A percentile compares a stretch with the other conserved stretches of the same genome.
Evolutionary conservation across 1,140 invertebrate genomes (phyloP).

Genomic region (Thaumatotibia leucotreta): DNA sequence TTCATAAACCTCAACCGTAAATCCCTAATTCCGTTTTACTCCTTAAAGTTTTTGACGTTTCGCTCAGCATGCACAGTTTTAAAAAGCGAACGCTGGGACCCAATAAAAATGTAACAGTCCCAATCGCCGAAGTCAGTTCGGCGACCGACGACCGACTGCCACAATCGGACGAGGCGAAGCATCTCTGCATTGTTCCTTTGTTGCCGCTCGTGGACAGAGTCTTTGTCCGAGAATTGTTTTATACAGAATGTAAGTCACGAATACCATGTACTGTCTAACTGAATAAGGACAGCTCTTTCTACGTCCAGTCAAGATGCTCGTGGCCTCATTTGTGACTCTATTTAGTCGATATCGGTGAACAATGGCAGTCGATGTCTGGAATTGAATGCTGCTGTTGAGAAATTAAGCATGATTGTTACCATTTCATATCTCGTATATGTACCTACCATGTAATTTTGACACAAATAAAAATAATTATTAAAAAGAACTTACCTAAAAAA

Average conservation of each 20-base stretch:
- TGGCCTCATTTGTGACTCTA: constrained; percentile 57
- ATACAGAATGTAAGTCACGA: constrained; percentile 75
- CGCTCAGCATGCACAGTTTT: background rate
- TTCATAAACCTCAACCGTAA: background rate
- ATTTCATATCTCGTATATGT: too few relatives aligned
- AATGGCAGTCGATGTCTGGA: background rate
- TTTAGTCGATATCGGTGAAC: constrained; percentile 16
- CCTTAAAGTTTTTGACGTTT: background rate
- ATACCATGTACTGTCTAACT: constrained; percentile 67
- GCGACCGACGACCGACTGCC: constrained; percentile 46
- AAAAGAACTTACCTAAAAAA: too few relatives aligned
- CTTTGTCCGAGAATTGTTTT: constrained; percentile 75
- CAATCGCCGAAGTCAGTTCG: constrained; percentile 21
- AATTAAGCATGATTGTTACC: too few relatives aligned
- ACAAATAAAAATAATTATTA: too few relatives aligned
- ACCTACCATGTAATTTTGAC: too few relatives aligned
- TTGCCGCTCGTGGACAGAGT: constrained; percentile 63
- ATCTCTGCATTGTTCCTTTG: constrained; percentile 73
- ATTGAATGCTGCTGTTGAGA: too few relatives aligned
- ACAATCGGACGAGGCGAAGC: constrained; percentile 68
- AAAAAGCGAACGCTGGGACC: background rate
- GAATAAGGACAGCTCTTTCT: constrained; percentile 60
- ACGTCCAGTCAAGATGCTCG: constrained; percentile 38
- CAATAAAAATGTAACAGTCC: constrained; percentile 18
- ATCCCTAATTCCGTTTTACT: background rate